Evolutionary conservation across 2,888 invertebrate genomes (phyloP).

Genomic region (Heliconius ismenius): DNA sequence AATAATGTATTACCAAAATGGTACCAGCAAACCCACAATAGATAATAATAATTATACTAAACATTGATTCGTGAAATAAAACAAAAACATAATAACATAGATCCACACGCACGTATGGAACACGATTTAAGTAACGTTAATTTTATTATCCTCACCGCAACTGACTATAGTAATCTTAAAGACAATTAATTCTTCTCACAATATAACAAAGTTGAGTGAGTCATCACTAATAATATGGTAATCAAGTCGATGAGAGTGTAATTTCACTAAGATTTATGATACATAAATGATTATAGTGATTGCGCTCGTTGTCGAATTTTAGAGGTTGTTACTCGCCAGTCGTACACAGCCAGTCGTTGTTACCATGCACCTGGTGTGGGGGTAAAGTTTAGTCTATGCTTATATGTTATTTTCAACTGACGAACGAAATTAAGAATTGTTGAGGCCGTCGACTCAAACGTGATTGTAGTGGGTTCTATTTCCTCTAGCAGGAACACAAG

Average conservation of each 20-base stretch:
- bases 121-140: background rate
- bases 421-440: too few species aligned
- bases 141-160: background rate
- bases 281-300: conserved; percentile 73
- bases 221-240: conserved; percentile 64
- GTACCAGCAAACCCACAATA: background rate
- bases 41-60: background rate
- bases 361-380: conserved; percentile 29
- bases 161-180: conserved; percentile 1
- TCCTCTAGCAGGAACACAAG: too few species aligned
- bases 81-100: conserved; percentile 10
- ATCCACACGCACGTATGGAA: background rate
- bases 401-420: conserved; percentile 1
- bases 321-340: conserved; percentile 39
- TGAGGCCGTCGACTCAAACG: too few species aligned
- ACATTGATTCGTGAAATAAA: conserved; percentile 3
- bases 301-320: conserved; percentile 69
- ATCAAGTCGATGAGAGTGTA: conserved; percentile 66
- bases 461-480: too few species aligned
- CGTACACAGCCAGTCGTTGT: conserved; percentile 42
- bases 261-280: conserved; percentile 74
- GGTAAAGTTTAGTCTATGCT: background rate
- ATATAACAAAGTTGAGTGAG: conserved; percentile 49
- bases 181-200: conserved; percentile 24
- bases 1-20: background rate